These are phyloP conservation scores for Neuroterus valhalla DNA, from an alignment of 1,140 invertebrate species.

Conservation along the genomic window DNA sequence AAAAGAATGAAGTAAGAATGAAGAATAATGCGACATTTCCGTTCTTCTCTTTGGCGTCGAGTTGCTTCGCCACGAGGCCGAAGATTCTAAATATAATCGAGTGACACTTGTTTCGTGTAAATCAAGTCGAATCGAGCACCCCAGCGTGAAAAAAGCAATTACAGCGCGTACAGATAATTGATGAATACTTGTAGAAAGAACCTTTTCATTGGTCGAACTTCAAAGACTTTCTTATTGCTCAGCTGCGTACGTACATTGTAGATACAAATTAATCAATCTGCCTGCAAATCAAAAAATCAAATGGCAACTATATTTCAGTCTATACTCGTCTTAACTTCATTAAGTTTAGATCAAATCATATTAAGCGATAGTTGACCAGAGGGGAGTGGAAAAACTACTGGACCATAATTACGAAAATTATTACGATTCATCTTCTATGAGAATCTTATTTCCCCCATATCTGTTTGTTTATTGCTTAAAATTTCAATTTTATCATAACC, in stretches of 20 bases:
- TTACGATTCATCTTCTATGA: too few species aligned
- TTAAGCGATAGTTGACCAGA: too few species aligned
- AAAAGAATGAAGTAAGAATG: conserved; percentile 24
- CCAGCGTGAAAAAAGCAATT: conserved; percentile 18
- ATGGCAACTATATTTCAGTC: too few species aligned
- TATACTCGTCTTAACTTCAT: too few species aligned
- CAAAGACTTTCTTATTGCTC: neutral
- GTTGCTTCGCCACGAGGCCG: conserved; percentile 37
- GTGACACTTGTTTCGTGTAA: conserved; percentile 72
- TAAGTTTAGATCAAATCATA: too few species aligned
- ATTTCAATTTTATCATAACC: too few species aligned
- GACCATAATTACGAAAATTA: too few species aligned
- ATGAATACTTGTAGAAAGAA: conserved; percentile 10
- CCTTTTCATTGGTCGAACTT: neutral
- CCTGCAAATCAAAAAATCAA: neutral
- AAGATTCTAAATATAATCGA: conserved; percentile 54
- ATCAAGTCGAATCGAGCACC: conserved; percentile 50
- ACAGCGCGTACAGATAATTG: conserved; percentile 22
- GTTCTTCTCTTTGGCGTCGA: conserved; percentile 19
- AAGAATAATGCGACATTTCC: conserved; percentile 25
- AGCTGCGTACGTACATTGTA: too few species aligned
- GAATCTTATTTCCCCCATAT: too few species aligned
- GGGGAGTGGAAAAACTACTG: too few species aligned
- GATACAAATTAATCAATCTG: neutral
- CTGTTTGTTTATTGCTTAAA: too few species aligned